Evolutionary conservation across 2,888 invertebrate genomes (phyloP).

Genomic region (Drosophila nr. perissopoda): DNA sequence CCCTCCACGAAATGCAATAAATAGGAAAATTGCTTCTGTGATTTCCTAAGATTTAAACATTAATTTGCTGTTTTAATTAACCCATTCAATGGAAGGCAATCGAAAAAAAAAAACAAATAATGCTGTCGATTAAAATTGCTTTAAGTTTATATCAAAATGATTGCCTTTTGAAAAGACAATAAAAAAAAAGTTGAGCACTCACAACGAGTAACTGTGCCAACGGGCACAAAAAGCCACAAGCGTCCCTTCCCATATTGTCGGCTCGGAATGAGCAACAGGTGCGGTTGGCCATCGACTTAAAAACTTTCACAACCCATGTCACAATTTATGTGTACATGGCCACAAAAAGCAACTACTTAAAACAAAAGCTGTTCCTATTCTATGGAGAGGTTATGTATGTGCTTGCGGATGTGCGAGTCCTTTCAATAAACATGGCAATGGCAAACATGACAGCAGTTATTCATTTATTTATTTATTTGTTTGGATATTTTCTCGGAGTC

Average conservation of each 20-base stretch:
- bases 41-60: conserved; percentile 31
- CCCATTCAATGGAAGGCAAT: conserved; percentile 13
- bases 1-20: conserved; percentile 26
- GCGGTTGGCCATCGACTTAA: conserved; percentile 40
- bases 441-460: conserved; percentile 56
- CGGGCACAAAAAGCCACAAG: conserved; percentile 25
- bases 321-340: conserved; percentile 42
- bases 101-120: conserved; percentile 18
- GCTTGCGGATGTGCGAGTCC: conserved; percentile 41
- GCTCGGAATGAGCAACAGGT: conserved; percentile 63
- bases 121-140: conserved; percentile 39
- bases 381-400: conserved; percentile 7
- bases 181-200: conserved; percentile 48
- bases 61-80: conserved; percentile 26
- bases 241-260: conserved; percentile 13
- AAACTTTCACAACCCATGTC: conserved; percentile 50
- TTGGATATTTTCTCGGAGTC: conserved; percentile 12
- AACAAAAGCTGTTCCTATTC: conserved; percentile 49
- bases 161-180: conserved; percentile 16
- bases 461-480: conserved; percentile 62
- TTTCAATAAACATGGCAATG: conserved; percentile 55
- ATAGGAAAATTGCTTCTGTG: conserved; percentile 24
- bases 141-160: conserved; percentile 10
- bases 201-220: conserved; percentile 49
- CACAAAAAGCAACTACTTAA: conserved; percentile 36